phyloP scores from a whole-genome alignment of 2,888 invertebrate species.

The Hypsopygia costalis region DNA sequence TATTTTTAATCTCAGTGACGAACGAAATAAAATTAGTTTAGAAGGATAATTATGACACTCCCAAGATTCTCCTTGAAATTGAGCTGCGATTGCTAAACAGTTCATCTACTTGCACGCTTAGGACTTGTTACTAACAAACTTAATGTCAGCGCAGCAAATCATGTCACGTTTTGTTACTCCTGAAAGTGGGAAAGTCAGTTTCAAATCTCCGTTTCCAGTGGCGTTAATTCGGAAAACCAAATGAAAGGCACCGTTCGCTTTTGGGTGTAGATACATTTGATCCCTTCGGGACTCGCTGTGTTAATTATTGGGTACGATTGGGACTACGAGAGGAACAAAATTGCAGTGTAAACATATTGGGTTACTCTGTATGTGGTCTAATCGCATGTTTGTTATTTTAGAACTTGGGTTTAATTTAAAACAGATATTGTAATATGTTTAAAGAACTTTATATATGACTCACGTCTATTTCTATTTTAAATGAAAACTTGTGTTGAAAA shows the following conservation, averaged over 20 bases:
- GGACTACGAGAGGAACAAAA: constrained; percentile 27
- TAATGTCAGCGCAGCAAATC: background rate
- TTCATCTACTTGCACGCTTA: too few species aligned
- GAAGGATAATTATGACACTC: too few species aligned
- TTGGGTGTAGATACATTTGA: constrained; percentile 42
- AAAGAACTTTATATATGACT: too few species aligned
- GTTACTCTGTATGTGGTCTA: constrained; percentile 7
- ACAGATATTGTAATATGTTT: too few species aligned
- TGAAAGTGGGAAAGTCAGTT: background rate
- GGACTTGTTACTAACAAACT: background rate
- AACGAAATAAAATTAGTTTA: too few species aligned
- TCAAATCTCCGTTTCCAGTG: constrained; percentile 23
- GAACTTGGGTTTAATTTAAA: background rate
- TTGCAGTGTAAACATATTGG: constrained; percentile 31
- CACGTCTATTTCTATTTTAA: too few species aligned
- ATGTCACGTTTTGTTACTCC: background rate
- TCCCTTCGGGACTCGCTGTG: constrained; percentile 37
- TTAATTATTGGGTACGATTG: constrained; percentile 45
- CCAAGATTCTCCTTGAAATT: too few species aligned
- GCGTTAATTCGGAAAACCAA: constrained; percentile 41
- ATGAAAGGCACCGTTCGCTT: constrained; percentile 54
- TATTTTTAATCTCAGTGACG: too few species aligned
- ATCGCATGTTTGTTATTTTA: background rate
- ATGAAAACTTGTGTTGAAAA: too few species aligned
- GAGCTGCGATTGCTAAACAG: too few species aligned